phyloP scores from a whole-genome alignment of 23 tunicate species.

The Clavelina lepadiformis region DNA sequence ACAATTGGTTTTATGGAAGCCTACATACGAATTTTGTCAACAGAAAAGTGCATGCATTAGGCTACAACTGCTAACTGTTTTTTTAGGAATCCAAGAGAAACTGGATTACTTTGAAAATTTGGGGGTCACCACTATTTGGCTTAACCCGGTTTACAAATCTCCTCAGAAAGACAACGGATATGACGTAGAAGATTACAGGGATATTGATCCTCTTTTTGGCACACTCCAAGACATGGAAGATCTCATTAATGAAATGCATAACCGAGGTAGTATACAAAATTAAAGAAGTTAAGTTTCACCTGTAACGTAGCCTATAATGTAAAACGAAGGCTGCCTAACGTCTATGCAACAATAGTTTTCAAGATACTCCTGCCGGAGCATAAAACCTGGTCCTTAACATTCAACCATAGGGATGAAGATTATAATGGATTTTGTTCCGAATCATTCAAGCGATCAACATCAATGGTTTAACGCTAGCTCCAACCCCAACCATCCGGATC shows the following conservation, averaged over 20 bases:
- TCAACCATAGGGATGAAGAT: constrained; percentile 60
- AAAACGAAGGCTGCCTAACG: no score
- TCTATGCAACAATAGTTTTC: no score
- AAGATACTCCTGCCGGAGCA: no score
- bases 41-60: neutral
- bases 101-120: constrained; percentile 60
- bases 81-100: constrained; percentile 54
- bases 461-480: constrained; percentile 72
- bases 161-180: constrained; percentile 73
- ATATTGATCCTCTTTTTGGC: constrained; percentile 53
- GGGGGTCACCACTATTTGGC: constrained; percentile 53
- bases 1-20: no score
- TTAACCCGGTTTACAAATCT: constrained; percentile 60
- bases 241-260: constrained; percentile 58
- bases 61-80: neutral
- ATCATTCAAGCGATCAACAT: constrained; percentile 61
- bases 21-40: no score
- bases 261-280: constrained; percentile 28
- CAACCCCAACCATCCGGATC: constrained; percentile 37
- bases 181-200: constrained; percentile 51
- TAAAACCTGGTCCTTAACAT: no score
- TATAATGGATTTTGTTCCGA: constrained; percentile 81
- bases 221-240: constrained; percentile 61
- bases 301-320: neutral
- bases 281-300: neutral